Evolutionary conservation across 2,888 invertebrate genomes (phyloP).

Genomic region (Eucera pruinosa): DNA sequence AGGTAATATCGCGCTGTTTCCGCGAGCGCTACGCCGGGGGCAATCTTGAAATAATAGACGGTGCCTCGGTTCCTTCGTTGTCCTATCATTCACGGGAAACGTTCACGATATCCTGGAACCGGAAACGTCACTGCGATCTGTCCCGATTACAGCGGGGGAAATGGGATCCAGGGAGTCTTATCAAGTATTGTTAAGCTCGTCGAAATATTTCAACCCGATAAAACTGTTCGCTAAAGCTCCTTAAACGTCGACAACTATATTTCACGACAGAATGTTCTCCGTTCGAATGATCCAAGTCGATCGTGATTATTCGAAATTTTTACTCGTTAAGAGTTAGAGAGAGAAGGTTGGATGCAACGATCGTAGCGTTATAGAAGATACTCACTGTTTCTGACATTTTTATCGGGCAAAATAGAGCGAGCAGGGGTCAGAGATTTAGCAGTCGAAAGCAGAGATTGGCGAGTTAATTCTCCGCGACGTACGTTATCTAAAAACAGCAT

Average conservation of each 20-base stretch:
- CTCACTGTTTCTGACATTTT: background rate
- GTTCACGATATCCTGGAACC: conserved; percentile 19
- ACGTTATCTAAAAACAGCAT: conserved; percentile 25
- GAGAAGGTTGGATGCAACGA: background rate
- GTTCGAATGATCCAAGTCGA: background rate
- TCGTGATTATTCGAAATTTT: background rate
- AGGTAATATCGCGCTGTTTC: conserved; percentile 29
- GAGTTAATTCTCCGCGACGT: conserved; percentile 12
- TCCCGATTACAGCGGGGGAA: conserved; percentile 22
- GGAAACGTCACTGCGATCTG: conserved; percentile 21
- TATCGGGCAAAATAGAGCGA: background rate
- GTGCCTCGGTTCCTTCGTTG: conserved; percentile 45
- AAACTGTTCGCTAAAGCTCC: background rate
- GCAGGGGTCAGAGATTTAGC: background rate
- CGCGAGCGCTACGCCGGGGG: conserved; percentile 40
- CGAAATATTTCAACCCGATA: conserved; percentile 29
- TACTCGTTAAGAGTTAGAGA: background rate
- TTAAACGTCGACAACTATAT: background rate
- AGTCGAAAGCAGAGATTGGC: background rate
- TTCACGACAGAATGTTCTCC: background rate
- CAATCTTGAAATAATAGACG: conserved; percentile 59
- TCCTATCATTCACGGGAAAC: conserved; percentile 41
- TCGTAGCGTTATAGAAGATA: background rate
- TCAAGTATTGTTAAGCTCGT: conserved; percentile 28
- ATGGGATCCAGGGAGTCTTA: background rate